phyloP scores from a whole-genome alignment of 2,797 vertebrate genomes.

The Cyprinella venusta region DNA sequence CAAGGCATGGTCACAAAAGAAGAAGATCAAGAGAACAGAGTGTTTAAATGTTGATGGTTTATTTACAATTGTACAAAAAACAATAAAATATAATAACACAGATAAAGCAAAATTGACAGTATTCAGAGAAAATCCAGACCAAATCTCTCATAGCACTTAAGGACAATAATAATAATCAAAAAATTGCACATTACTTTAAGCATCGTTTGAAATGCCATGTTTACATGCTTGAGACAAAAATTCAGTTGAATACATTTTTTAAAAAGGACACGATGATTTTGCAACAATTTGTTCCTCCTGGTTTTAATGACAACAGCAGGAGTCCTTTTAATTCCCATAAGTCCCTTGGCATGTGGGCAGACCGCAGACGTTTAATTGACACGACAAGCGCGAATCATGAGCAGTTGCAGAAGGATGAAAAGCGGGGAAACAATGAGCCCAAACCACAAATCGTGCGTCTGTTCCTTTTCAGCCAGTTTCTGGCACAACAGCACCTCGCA shows the following conservation, averaged over 20 bases:
- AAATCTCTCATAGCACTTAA: constrained; percentile 44
- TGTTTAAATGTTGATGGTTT: constrained; percentile 70
- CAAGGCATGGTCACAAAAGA: not conserved
- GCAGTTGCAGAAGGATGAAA: constrained; percentile 96
- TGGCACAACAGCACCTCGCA: constrained; percentile 97
- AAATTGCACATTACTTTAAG: constrained; percentile 62
- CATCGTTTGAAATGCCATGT: constrained; percentile 60
- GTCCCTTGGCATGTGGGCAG: constrained; percentile 9
- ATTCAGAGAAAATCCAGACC: constrained; percentile 60
- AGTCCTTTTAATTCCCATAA: constrained; percentile 11
- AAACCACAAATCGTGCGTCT: constrained; percentile 88
- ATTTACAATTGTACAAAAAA: constrained; percentile 78
- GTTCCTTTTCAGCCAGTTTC: constrained; percentile 90
- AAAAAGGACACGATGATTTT: constrained; percentile 4
- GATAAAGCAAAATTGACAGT: constrained; percentile 52
- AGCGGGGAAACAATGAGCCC: constrained; percentile 94
- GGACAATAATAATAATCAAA: constrained; percentile 39
- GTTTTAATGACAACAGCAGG: not conserved
- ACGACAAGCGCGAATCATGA: constrained; percentile 96
- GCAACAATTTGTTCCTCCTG: not conserved
- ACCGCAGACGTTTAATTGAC: constrained; percentile 81
- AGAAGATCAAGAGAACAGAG: constrained; percentile 14
- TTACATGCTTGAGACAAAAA: constrained; percentile 62
- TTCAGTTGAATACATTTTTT: not conserved
- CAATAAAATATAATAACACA: constrained; percentile 58